phyloP scores from a whole-genome alignment of 2,888 invertebrate genomes.

The Cephus nigrinus region DNA sequence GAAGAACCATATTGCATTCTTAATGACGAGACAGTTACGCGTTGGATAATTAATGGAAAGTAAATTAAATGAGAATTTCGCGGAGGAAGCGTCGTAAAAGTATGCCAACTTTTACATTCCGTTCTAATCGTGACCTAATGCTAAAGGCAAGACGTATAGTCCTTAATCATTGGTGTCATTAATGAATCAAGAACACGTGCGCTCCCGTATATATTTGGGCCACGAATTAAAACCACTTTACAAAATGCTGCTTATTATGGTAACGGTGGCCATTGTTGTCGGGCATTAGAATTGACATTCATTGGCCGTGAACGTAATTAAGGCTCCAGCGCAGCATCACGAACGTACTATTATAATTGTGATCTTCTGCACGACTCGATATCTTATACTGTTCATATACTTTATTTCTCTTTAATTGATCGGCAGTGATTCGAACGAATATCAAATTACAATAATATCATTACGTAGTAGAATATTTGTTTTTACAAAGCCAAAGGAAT shows the following conservation, averaged over 20 bases:
- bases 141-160: background rate
- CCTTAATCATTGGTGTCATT: background rate
- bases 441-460: background rate
- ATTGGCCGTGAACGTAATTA: background rate
- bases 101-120: constrained; percentile 19
- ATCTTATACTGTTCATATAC: background rate
- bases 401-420: background rate
- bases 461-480: background rate
- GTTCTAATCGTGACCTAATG: background rate
- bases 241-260: background rate
- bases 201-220: background rate
- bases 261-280: background rate
- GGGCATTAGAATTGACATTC: background rate
- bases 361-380: background rate
- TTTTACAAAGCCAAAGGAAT: background rate
- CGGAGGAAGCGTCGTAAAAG: constrained; percentile 2
- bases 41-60: background rate
- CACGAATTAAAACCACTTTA: background rate
- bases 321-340: background rate
- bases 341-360: background rate
- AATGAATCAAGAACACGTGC: background rate
- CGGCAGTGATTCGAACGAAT: background rate
- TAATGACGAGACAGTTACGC: background rate
- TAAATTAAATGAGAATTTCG: background rate
- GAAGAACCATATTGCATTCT: background rate